A percentile compares a stretch with the other conserved stretches of the same genome.
Evolutionary conservation across 2,113 vertebrate species (phyloP).

Genomic region (Dipodomys spectabilis): DNA sequence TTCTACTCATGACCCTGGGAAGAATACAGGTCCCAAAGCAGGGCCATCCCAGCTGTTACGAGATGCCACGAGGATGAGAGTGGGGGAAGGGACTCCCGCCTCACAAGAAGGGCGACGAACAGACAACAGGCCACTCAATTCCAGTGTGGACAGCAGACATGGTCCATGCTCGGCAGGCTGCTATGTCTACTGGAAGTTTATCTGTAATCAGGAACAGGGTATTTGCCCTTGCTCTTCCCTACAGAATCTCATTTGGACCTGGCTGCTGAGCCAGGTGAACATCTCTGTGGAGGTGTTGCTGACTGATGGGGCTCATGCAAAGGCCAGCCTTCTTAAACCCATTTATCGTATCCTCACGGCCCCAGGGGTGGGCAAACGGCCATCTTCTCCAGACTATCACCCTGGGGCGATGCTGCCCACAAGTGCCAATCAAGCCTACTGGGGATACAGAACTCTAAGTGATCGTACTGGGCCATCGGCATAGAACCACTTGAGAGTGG

Average conservation of each 20-base stretch:
- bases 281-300: too few species aligned
- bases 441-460: background rate
- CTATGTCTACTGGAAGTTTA: fast-evolving
- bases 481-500: background rate
- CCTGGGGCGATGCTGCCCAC: background rate
- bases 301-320: too few species aligned
- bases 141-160: background rate
- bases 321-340: too few species aligned
- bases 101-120: background rate
- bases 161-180: background rate
- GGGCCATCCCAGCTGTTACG: background rate
- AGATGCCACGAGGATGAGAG: background rate
- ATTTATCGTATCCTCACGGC: fast-evolving
- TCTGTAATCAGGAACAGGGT: background rate
- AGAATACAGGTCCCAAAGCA: background rate
- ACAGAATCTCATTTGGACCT: fast-evolving
- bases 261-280: background rate
- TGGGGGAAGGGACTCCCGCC: background rate
- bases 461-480: fast-evolving
- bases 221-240: background rate
- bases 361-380: background rate
- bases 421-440: background rate
- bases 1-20: fast-evolving
- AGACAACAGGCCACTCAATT: background rate
- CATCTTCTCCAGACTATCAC: fast-evolving